A percentile compares a stretch with the other conserved stretches of the same genome.
Conservation (phyloP, 2,797 vertebrate genomes). For the Champsocephalus esox region DNA sequence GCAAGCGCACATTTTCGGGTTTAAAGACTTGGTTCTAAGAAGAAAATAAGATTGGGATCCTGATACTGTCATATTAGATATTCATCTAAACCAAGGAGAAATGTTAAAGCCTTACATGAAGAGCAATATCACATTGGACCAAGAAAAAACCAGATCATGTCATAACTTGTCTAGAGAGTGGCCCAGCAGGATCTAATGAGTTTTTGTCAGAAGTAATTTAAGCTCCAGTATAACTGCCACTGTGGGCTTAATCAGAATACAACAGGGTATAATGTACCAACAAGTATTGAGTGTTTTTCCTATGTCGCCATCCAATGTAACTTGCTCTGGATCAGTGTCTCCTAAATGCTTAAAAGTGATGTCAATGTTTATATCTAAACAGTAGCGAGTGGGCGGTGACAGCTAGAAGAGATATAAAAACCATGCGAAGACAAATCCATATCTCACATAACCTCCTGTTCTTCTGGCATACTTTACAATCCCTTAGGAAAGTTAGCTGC, state of each 20-base stretch:
- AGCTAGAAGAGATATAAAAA: conserved; percentile 33
- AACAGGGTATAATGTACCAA: conserved; percentile 17
- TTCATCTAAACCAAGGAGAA: conserved; percentile 12
- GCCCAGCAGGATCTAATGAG: conserved; percentile 26
- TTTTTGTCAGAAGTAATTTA: conserved; percentile 31
- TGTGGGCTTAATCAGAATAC: conserved; percentile 19
- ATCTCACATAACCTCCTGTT: conserved; percentile 71
- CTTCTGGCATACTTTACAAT: conserved; percentile 62
- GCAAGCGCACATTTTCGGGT: conserved; percentile 13
- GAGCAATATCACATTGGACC: conserved; percentile 2
- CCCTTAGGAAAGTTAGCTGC: conserved; percentile 67
- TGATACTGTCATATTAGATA: conserved; percentile 18
- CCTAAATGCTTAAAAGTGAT: conserved; percentile 28
- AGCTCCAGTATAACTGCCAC: conserved; percentile 22
- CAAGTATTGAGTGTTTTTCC: conserved; percentile 27
- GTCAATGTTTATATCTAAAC: conserved; percentile 32
- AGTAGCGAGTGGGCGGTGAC: conserved; percentile 8
- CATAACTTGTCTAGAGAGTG: conserved; percentile 26
- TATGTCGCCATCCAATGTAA: neutral
- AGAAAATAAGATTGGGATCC: conserved; percentile 27
- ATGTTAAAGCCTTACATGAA: neutral
- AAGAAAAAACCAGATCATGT: conserved; percentile 12
- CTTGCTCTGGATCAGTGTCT: conserved; percentile 14
- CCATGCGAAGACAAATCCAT: conserved; percentile 60
- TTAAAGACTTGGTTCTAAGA: conserved; percentile 6